Evolutionary conservation across 2,797 vertebrate genomes (phyloP).

Genomic region (Novumbra hubbsi): DNA sequence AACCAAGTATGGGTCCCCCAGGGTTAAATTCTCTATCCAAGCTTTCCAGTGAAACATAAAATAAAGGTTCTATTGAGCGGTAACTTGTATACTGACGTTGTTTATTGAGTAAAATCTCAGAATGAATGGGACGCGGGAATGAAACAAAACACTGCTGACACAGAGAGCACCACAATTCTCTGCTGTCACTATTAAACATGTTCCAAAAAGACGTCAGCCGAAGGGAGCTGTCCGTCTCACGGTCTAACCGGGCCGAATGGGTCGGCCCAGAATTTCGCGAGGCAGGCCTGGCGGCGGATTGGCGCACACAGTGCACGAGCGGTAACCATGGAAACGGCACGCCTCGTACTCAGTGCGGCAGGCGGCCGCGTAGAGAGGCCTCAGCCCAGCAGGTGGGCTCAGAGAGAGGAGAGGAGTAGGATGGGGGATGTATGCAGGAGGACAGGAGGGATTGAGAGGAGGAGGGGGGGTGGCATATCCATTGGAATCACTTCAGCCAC

Average conservation of each 20-base stretch:
- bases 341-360: conserved; percentile 34
- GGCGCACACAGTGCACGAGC: neutral
- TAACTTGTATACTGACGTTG: no score
- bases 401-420: conserved; percentile 20
- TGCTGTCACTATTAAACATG: no score
- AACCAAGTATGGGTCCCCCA: no score
- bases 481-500: conserved; percentile 62
- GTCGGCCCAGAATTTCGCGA: neutral
- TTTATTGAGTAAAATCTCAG: no score
- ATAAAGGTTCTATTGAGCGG: no score
- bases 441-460: conserved; percentile 5
- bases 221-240: no score
- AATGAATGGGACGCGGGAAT: no score
- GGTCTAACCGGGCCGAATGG: neutral
- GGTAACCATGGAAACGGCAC: conserved; percentile 51
- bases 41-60: no score
- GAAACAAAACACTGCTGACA: no score
- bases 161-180: no score
- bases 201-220: no score
- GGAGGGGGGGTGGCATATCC: conserved; percentile 40
- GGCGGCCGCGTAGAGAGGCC: conserved; percentile 24
- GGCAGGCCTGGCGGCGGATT: neutral
- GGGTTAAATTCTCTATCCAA: no score
- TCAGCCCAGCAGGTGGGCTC: conserved; percentile 63
- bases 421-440: neutral